A percentile compares a stretch with the other conserved stretches of the same genome.
phyloP scores from a whole-genome alignment of 37 sponge, comb jelly and placozoan genomes.

The Geodia barretti region DNA sequence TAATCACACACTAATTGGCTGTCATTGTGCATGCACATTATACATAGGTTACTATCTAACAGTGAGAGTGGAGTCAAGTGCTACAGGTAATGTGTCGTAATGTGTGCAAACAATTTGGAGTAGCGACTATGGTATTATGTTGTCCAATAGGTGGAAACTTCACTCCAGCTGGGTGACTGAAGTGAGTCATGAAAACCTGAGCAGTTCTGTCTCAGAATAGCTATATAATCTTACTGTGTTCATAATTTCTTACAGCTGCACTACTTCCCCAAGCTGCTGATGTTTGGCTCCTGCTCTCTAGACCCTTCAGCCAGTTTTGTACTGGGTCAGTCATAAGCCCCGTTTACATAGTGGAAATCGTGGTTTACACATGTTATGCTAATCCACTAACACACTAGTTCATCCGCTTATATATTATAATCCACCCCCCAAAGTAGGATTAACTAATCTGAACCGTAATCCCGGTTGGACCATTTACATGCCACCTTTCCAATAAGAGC shows the following conservation, averaged over 20 bases:
- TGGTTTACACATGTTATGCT: too few species aligned
- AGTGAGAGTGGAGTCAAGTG: slow-evolving; percentile 23
- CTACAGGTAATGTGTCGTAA: slow-evolving; percentile 41
- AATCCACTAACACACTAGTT: too few species aligned
- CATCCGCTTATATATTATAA: too few species aligned
- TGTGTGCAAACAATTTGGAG: slow-evolving; percentile 24
- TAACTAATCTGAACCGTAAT: too few species aligned
- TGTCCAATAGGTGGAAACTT: slow-evolving; percentile 61
- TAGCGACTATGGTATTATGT: background rate
- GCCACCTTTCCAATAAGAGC: too few species aligned
- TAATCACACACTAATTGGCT: background rate
- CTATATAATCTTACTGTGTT: background rate
- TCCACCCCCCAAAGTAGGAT: too few species aligned
- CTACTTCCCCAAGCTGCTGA: slow-evolving; percentile 40
- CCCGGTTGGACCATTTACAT: too few species aligned
- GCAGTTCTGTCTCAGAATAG: background rate
- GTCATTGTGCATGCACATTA: too few species aligned
- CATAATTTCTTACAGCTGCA: slow-evolving; percentile 51
- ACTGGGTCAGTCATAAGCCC: slow-evolving; percentile 41
- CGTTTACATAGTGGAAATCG: too few species aligned
- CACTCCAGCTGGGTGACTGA: slow-evolving; percentile 73
- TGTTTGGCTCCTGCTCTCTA: slow-evolving; percentile 55
- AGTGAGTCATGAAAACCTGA: too few species aligned
- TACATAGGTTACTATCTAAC: slow-evolving; percentile 38
- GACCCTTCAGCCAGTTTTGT: slow-evolving; percentile 64